Percentiles rank a stretch among this genome's conserved stretches.
Conservation (phyloP, 2,113 vertebrate genomes). For the Sander lucioperca region DNA sequence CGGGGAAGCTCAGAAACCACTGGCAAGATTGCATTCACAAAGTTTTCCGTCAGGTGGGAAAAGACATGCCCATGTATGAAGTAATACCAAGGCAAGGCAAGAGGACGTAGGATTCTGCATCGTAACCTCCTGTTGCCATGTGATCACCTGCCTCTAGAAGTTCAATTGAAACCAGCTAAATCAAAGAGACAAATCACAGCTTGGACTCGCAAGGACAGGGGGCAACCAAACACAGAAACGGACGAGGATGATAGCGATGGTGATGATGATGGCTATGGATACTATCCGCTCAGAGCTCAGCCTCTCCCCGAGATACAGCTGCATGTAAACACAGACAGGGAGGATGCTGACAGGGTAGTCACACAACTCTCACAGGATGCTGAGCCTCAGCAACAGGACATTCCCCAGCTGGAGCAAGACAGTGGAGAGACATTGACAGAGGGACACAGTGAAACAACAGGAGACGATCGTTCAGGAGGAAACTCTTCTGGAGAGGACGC, state of each 20-base stretch:
- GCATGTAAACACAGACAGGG: too few relatives aligned
- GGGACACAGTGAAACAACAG: too few relatives aligned
- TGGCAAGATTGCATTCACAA: constrained; percentile 31
- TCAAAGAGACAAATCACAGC: too few relatives aligned
- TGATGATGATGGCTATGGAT: too few relatives aligned
- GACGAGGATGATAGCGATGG: neutral
- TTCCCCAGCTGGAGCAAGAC: too few relatives aligned
- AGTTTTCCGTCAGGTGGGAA: constrained; percentile 1
- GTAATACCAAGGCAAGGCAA: constrained; percentile 18
- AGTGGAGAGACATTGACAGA: too few relatives aligned
- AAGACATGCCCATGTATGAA: constrained; percentile 16
- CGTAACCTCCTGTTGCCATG: neutral
- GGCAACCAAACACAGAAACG: neutral
- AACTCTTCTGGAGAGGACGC: neutral
- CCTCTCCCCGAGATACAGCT: too few relatives aligned
- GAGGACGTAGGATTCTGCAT: neutral
- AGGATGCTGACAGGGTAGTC: too few relatives aligned
- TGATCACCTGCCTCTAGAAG: neutral
- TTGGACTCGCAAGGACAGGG: neutral
- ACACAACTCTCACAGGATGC: too few relatives aligned
- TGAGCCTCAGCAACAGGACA: too few relatives aligned
- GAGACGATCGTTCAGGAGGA: too few relatives aligned
- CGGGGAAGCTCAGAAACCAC: neutral
- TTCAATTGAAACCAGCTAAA: neutral
- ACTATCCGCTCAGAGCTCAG: too few relatives aligned